Base-by-base conservation (phyloP, 2,113 vertebrate genomes). In the Coryphaenoides rupestris region DNA sequence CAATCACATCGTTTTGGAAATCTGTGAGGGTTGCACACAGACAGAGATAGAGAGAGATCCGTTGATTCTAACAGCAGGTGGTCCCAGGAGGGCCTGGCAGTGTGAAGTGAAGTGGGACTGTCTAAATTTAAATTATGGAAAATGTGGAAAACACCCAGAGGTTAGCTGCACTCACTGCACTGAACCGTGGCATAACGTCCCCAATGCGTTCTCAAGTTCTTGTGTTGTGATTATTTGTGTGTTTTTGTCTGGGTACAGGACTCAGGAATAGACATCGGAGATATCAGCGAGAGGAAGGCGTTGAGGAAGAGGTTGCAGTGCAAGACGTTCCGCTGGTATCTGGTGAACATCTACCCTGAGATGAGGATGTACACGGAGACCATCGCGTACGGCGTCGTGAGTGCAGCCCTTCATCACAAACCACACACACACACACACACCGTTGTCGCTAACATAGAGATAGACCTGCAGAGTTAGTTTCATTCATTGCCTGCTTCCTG, bases 321-420 rank as follows among this genome's bases (percentile, higher is more conserved):
- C 84, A 99, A 98, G 89, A 98, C 95, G 4, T 99, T 99, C 68
- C 90, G 95, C 13, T 99, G 97, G 97, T 99, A 99, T 65, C 92
- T 99, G 75, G 95, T 98, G 87, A 98, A 93, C 17, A 95, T 98
- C 73, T 98, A 98, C 77, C 94, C 97, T 0, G 95, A 98, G 83
- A 98, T 99, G 97, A 94, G 95, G 78, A 96, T 95, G 94, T 98
- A 99, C 73, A 93, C 94, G 0, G 96, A 98, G 74, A 98, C 92
- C 23, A 75, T 96, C 0, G 95, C 96, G 73, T 99, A 99, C 0
- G 97, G 97, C 47, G 90, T 94, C 87, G 96, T 98, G 91, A 96
- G 95, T 58, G 33, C 1, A 9, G 3, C 3, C 21, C 46, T 60
- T 68, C 69, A 55, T 40, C 21, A 6, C 55, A 28, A 49, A 64